Evolutionary conservation across 1,140 invertebrate species (phyloP).

Genomic region (Sesamia nonagrioides): DNA sequence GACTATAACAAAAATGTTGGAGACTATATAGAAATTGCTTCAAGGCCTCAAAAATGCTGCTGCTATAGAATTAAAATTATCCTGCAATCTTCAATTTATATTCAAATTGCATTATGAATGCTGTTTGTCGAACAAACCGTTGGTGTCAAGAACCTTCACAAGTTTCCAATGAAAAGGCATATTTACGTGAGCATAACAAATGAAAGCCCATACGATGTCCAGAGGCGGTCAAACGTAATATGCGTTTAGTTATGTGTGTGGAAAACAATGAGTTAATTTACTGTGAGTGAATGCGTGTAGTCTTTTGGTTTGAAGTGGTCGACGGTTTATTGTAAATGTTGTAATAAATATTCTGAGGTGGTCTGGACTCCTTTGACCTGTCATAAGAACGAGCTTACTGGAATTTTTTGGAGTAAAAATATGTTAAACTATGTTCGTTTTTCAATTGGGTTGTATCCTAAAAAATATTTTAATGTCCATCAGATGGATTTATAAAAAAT

Average conservation of each 20-base stretch:
- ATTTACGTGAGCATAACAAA: constrained; percentile 1
- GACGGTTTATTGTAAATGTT: neutral
- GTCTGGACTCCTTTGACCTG: neutral
- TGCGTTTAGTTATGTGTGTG: constrained; percentile 7
- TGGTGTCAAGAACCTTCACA: neutral
- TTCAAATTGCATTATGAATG: neutral
- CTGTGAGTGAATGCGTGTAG: neutral
- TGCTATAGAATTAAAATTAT: too few relatives aligned
- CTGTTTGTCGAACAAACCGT: neutral
- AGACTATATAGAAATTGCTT: too few relatives aligned
- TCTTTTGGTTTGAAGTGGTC: constrained; percentile 8
- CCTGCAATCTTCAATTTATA: too few relatives aligned
- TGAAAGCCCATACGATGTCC: constrained; percentile 6
- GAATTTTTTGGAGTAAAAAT: too few relatives aligned
- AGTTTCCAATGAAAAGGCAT: neutral
- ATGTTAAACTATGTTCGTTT: too few relatives aligned
- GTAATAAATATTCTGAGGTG: neutral
- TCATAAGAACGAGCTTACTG: too few relatives aligned
- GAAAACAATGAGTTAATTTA: constrained; percentile 18
- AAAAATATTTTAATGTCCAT: too few relatives aligned
- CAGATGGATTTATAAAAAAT: too few relatives aligned
- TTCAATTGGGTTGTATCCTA: too few relatives aligned
- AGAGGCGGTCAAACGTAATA: constrained; percentile 19
- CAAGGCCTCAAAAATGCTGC: too few relatives aligned
- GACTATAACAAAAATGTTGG: too few relatives aligned